Conservation (phyloP, 2,797 vertebrate genomes). For the Echeneis naucrates region DNA sequence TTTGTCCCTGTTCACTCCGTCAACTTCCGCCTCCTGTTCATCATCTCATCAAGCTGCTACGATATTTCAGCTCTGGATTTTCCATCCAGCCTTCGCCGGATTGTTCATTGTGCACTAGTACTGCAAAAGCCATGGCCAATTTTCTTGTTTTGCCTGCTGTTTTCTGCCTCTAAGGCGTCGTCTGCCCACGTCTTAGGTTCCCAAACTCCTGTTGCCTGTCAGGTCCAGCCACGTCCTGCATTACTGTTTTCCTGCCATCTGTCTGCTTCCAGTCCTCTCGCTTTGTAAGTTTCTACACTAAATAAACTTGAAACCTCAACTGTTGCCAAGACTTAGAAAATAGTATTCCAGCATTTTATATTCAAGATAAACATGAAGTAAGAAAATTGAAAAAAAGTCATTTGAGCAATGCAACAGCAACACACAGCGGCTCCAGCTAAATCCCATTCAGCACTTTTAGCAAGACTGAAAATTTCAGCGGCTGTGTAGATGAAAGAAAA, state of each 20-base stretch:
- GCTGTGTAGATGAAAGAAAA: background rate
- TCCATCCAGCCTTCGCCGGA: no score
- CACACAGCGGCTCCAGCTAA: background rate
- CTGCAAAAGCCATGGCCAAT: no score
- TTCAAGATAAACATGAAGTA: no score
- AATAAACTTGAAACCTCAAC: background rate
- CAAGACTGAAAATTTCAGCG: background rate
- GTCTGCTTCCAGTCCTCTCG: background rate
- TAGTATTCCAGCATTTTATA: no score
- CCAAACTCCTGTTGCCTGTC: background rate
- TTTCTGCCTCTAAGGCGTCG: background rate
- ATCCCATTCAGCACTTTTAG: background rate
- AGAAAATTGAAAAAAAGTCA: no score
- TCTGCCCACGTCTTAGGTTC: background rate
- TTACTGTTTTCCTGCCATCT: background rate
- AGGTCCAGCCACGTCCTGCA: background rate
- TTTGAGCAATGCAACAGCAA: background rate
- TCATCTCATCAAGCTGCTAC: background rate
- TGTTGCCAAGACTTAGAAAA: background rate
- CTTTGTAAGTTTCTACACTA: background rate
- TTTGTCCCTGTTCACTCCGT: background rate
- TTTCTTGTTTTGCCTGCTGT: background rate
- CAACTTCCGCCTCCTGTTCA: background rate
- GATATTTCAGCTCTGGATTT: background rate
- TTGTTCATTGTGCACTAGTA: background rate